These are phyloP conservation scores for Cotesia typhae DNA, from an alignment of 1,140 invertebrate genomes.

Conservation along the genomic window DNA sequence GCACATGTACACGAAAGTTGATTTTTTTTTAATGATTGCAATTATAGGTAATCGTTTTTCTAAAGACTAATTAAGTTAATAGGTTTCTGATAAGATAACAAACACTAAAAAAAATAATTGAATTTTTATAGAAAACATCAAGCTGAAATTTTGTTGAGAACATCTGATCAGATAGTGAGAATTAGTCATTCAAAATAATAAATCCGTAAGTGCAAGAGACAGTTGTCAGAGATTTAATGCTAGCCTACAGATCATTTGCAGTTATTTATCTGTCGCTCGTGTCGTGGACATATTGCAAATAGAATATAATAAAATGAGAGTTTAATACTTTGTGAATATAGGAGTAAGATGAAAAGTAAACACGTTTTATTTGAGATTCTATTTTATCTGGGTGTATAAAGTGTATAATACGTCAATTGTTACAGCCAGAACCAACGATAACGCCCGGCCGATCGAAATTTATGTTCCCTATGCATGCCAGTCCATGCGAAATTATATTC, in stretches of 20 bases:
- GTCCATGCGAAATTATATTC: constrained; percentile 51
- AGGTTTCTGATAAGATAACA: constrained; percentile 9
- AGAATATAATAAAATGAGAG: neutral
- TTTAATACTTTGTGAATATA: neutral
- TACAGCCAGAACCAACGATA: constrained; percentile 43
- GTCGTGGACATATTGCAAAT: neutral
- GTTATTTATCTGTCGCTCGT: neutral
- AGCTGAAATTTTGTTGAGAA: too few species aligned
- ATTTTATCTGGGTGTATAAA: neutral
- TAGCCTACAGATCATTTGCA: constrained; percentile 25
- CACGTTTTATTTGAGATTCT: neutral
- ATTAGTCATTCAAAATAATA: constrained; percentile 10
- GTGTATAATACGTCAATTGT: constrained; percentile 2
- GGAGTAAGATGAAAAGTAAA: neutral
- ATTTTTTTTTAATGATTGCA: neutral
- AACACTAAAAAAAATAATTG: too few species aligned
- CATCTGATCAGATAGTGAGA: too few species aligned
- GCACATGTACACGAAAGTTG: neutral
- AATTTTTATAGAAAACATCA: neutral
- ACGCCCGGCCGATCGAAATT: constrained; percentile 53
- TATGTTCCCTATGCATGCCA: constrained; percentile 49
- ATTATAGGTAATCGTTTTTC: neutral
- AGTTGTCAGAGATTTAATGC: constrained; percentile 23
- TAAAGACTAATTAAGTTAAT: neutral
- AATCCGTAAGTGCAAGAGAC: constrained; percentile 21